These are phyloP conservation scores for Vanessa atalanta DNA, from an alignment of 1,140 invertebrate genomes.

Conservation along the genomic window DNA sequence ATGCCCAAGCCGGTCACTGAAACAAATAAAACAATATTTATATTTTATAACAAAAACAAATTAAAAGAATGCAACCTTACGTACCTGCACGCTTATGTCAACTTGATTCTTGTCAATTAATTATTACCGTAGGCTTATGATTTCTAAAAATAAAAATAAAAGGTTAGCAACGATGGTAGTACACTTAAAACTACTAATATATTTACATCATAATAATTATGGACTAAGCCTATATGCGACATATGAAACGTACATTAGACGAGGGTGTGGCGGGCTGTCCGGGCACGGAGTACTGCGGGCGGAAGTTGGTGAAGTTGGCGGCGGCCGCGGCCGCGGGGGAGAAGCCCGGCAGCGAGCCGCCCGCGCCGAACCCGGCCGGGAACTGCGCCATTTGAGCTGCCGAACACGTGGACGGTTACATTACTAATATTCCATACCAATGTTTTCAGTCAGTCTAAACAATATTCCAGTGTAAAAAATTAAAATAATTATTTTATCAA, in stretches of 20 bases:
- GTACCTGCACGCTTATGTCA: conserved; percentile 52
- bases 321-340: conserved; percentile 85
- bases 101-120: conserved; percentile 50
- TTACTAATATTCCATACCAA: no score
- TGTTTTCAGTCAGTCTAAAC: no score
- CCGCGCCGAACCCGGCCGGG: conserved; percentile 88
- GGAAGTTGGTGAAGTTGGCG: conserved; percentile 92
- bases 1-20: conserved; percentile 47
- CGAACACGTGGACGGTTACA: neutral
- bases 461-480: no score
- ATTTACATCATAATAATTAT: no score
- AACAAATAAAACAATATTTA: conserved; percentile 47
- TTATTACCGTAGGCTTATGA: conserved; percentile 67
- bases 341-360: conserved; percentile 86
- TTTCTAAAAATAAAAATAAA: conserved; percentile 63
- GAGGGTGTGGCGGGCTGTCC: conserved; percentile 84
- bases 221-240: neutral
- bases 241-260: conserved; percentile 62
- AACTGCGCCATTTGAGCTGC: conserved; percentile 89
- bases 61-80: neutral
- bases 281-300: conserved; percentile 94
- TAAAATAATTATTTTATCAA: no score
- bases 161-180: neutral
- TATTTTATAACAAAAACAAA: conserved; percentile 32
- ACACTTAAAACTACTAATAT: no score